Base-by-base conservation (phyloP, 2,797 vertebrate genomes). In the Eulemur mongoz region DNA sequence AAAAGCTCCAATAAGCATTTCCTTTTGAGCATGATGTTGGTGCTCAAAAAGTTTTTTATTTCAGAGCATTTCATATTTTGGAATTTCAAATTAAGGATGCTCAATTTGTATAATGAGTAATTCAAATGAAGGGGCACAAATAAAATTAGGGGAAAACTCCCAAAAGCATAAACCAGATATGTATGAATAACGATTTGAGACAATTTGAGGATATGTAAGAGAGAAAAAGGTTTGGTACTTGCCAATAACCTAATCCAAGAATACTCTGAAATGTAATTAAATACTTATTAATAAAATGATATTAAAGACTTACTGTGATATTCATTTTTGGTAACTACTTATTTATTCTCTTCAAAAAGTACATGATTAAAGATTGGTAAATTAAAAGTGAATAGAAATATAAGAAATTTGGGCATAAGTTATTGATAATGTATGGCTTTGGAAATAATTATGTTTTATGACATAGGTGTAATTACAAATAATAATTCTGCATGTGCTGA, bases 231-330 rank as follows among this genome's bases (percentile, higher is more conserved):
- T n/a, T 65, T 65, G 17, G 9, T n/a, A 48, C 40, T 18, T 61
- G 50, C 13, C 50, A 93, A 89, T 67, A 95, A 82, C 45, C 45
- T 92, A 94, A 92, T 75, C 25, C 23, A 95, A 97, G 61, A 95
- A 88, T 90, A 96, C 2, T 35, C 8, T 69, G 57, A 90, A 94
- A 93, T 54, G 0, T 79, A 75, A 78, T 89, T 93, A 69, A 54
- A 78, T 63, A 69, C 38, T 75, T 78, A 83, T 32, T 86, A 92
- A 40, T 83, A 65, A 96, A 92, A 61, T 81, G 4, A 35, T 88
- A 85, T 63, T 82, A 59, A 92, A 72, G 32, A 75, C 18, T 57
- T n/a, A 82, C 0, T 90, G 25, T 70, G 8, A 70, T 82, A 72
- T 48, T 84, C 15, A 75, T 90, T 88, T 93, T 91, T 38, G 63